These are phyloP conservation scores for Pantherophis vulpinus DNA, from an alignment of 2,797 vertebrate species.

Conservation along the genomic window DNA sequence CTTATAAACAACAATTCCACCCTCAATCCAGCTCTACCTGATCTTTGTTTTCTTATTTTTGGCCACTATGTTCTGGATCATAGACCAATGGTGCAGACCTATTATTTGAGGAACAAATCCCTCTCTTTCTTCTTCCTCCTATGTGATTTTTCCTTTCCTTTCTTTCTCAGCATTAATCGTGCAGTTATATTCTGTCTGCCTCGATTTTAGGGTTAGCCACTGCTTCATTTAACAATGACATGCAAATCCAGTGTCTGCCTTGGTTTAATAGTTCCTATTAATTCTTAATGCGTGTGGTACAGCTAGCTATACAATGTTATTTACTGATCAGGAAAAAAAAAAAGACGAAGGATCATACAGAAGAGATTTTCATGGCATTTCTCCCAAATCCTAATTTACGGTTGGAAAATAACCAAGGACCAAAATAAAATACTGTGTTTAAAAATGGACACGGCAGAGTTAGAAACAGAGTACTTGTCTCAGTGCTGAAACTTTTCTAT, in stretches of 20 bases:
- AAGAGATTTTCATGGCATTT: neutral
- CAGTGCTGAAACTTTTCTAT: neutral
- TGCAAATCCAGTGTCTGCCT: neutral
- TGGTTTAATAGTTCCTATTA: neutral
- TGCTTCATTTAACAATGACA: neutral
- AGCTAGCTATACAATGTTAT: neutral
- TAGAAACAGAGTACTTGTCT: neutral
- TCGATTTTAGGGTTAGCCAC: neutral
- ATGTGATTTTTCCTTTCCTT: neutral
- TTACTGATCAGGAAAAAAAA: neutral
- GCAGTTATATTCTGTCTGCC: neutral
- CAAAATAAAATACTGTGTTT: neutral
- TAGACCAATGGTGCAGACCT: neutral
- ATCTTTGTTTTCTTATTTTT: neutral
- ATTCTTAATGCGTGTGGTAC: neutral
- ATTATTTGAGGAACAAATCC: neutral
- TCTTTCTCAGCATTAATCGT: neutral
- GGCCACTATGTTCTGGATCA: neutral
- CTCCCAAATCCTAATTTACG: neutral
- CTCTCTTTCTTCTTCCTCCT: neutral
- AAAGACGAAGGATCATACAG: neutral
- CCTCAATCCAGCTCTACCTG: neutral
- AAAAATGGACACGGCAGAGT: slow-evolving; percentile 8
- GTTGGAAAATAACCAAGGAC: slow-evolving; percentile 6
- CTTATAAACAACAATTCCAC: neutral